These are phyloP conservation scores for Plagodis dolabraria DNA, from an alignment of 2,888 invertebrate species.

Conservation along the genomic window DNA sequence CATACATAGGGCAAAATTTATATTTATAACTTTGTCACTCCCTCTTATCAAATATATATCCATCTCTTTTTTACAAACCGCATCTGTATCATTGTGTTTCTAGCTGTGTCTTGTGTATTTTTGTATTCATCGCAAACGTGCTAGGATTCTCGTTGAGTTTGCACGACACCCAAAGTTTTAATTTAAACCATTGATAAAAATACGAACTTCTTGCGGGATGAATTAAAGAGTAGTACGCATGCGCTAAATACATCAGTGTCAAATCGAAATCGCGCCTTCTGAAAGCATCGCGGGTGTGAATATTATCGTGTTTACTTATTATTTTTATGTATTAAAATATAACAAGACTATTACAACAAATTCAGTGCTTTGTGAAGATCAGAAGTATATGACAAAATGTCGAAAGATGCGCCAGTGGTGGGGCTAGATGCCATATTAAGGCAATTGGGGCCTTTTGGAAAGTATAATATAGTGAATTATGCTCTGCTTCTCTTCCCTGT, in stretches of 20 bases:
- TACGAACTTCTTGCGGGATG: conserved; percentile 4
- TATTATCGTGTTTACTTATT: conserved; percentile 20
- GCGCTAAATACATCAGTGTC: conserved; percentile 33
- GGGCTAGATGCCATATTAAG: conserved; percentile 67
- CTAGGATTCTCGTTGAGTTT: conserved; percentile 17
- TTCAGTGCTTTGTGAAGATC: conserved; percentile 37
- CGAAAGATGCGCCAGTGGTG: conserved; percentile 46
- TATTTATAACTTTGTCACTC: conserved; percentile 16
- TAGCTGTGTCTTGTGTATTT: conserved; percentile 30
- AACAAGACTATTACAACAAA: neutral
- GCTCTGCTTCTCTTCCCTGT: conserved; percentile 71
- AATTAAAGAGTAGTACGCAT: conserved; percentile 24
- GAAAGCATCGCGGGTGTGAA: conserved; percentile 17
- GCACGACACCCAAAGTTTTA: conserved; percentile 14
- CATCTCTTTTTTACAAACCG: conserved; percentile 14
- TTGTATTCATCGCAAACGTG: conserved; percentile 28
- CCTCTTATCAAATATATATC: neutral
- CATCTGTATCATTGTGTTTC: conserved; percentile 6
- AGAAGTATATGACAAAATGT: conserved; percentile 52
- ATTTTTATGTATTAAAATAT: conserved; percentile 14
- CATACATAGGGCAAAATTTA: too few species aligned
- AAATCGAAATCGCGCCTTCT: conserved; percentile 17
- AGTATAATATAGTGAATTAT: conserved; percentile 73
- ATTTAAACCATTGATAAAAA: conserved; percentile 5
- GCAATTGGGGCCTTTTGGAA: conserved; percentile 73